Evolutionary conservation across 2,888 invertebrate genomes (phyloP).

Genomic region (Cheilosia vernalis): DNA sequence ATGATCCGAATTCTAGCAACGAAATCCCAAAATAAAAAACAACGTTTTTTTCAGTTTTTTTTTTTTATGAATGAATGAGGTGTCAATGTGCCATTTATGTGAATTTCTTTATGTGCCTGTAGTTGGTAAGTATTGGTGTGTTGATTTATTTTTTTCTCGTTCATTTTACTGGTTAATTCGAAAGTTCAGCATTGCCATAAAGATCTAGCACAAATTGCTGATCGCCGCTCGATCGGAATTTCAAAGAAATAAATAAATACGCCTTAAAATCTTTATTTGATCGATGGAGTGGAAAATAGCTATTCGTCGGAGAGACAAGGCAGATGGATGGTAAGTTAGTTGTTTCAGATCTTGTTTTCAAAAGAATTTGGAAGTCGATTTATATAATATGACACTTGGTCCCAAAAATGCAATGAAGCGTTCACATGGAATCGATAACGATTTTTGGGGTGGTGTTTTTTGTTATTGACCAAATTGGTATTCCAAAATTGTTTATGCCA

Average conservation of each 20-base stretch:
- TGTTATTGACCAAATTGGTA: not conserved
- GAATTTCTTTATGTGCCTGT: slow-evolving; percentile 17
- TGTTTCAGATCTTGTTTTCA: slow-evolving; percentile 1
- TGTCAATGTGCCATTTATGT: slow-evolving; percentile 50
- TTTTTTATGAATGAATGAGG: slow-evolving; percentile 42
- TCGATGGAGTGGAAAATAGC: slow-evolving; percentile 24
- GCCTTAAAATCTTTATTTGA: not conserved
- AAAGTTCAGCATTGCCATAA: slow-evolving; percentile 32
- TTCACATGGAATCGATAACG: slow-evolving; percentile 3
- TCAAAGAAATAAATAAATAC: slow-evolving; percentile 8
- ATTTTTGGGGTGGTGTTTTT: not conserved
- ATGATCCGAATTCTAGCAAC: not conserved
- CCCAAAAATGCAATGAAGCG: slow-evolving; percentile 3
- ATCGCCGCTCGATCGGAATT: slow-evolving; percentile 22
- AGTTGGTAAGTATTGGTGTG: not conserved
- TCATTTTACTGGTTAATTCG: slow-evolving; percentile 26
- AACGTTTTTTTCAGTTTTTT: not conserved
- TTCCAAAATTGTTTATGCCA: too few relatives aligned
- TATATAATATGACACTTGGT: too few relatives aligned
- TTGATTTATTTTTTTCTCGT: not conserved
- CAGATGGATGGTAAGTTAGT: not conserved
- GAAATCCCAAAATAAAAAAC: not conserved
- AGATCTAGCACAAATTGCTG: slow-evolving; percentile 30
- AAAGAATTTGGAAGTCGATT: slow-evolving; percentile 14
- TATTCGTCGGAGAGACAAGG: not conserved